Evolutionary conservation across 1,140 invertebrate genomes (phyloP), one percentile per base, ranked within the genome.

Genomic region (Linepithema humile): DNA sequence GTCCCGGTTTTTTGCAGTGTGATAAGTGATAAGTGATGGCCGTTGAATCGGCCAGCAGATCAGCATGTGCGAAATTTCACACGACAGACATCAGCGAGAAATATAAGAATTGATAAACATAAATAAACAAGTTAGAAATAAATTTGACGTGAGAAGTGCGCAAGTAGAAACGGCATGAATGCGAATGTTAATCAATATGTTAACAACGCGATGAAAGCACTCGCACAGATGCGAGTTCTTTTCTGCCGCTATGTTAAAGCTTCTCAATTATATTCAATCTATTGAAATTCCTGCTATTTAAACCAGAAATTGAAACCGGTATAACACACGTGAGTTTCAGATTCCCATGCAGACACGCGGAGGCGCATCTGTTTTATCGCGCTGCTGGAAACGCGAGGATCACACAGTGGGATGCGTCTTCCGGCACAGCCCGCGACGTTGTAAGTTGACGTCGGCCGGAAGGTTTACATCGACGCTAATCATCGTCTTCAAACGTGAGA

Each of bases 241-340:
- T 35, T 17, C 17, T 9, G n/a, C n/a, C n/a, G n/a, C n/a, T n/a
- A n/a, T n/a, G n/a, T n/a, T n/a, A n/a, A n/a, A n/a, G n/a, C n/a
- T n/a, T n/a, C n/a, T 72, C 55, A 59, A 74, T 74, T 74, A 20
- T 43, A 74, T 74, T 74, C 72, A 60, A n/a, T 43, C 20, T 20
- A 60, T 29, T 10, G 55, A 59, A 12, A 12, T 60, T 74, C 55
- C 38, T n/a, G 23, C n/a, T 74, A 74, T 74, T 74, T 62, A 74
- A 74, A 74, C 23, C 23, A 74, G 72, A 74, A 53, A 62, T 62
- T 10, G 35, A 62, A 74, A 74, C 72, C 72, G 72, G 72, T 74
- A 38, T 43, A 73, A 70, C 45, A 55, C 20, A 38, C 20, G 48
- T 4, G 23, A 59, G 48, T 43, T 35, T 74, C 17, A 29, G 26